Percentiles rank a stretch among this genome's conserved stretches.
Evolutionary conservation across 2,888 invertebrate genomes (phyloP).

Genomic region (Scelioninae gen. 1): DNA sequence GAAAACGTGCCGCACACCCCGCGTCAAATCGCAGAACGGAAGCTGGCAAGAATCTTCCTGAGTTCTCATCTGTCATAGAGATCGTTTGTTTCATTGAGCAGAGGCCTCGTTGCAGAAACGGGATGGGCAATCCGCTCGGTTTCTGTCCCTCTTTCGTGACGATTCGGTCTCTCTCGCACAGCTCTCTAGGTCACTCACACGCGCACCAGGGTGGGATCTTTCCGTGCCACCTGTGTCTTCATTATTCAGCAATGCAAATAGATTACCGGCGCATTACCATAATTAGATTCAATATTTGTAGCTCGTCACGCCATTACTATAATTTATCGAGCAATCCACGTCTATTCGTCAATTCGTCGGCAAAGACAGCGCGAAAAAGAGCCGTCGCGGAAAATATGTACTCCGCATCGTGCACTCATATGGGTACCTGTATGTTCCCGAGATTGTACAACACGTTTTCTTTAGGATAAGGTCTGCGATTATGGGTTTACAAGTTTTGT

Average conservation of each 20-base stretch:
- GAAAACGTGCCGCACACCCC: constrained; percentile 14
- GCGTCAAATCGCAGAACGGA: constrained; percentile 46
- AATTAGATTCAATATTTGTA: constrained; percentile 83
- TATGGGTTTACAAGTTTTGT: constrained; percentile 56
- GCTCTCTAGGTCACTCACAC: constrained; percentile 76
- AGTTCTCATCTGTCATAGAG: constrained; percentile 66
- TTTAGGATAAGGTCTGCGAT: constrained; percentile 54
- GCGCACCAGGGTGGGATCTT: constrained; percentile 75
- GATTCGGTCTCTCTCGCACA: constrained; percentile 58
- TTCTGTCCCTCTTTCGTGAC: constrained; percentile 36
- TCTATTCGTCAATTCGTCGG: constrained; percentile 70
- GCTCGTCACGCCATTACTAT: constrained; percentile 79
- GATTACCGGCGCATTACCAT: constrained; percentile 80
- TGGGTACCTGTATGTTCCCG: constrained; percentile 67
- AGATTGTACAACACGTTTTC: constrained; percentile 65
- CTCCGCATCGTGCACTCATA: constrained; percentile 52
- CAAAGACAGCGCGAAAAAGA: constrained; percentile 54
- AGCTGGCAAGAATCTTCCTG: constrained; percentile 55
- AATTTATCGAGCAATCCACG: constrained; percentile 75
- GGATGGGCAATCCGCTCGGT: constrained; percentile 57
- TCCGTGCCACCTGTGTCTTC: constrained; percentile 79
- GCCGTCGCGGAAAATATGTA: constrained; percentile 58
- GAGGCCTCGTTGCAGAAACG: constrained; percentile 69
- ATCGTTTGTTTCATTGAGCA: constrained; percentile 71
- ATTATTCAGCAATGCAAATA: constrained; percentile 80